Percentiles rank a stretch among this genome's conserved stretches.
phyloP scores from a whole-genome alignment of 2,113 vertebrate species.

The Apistogramma diplotaenia region DNA sequence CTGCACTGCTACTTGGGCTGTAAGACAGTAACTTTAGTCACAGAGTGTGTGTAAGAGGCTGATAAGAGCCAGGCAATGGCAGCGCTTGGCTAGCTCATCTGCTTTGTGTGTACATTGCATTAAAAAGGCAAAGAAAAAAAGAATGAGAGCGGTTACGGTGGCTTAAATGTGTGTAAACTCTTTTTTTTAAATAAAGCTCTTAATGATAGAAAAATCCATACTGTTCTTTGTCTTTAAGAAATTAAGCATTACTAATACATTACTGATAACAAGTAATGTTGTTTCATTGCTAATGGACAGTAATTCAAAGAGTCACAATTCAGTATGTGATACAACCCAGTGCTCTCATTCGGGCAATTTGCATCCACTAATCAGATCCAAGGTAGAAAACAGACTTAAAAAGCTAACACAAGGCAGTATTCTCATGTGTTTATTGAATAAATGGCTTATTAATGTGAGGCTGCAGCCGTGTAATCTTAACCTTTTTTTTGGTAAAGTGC shows the following conservation, averaged over 20 bases:
- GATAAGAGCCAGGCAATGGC: slow-evolving; percentile 51
- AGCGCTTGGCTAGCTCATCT: slow-evolving; percentile 5
- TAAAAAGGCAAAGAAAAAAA: background rate
- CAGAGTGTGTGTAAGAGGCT: slow-evolving; percentile 39
- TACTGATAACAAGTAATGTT: background rate
- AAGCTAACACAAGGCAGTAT: background rate
- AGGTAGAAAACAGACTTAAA: background rate
- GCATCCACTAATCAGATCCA: background rate
- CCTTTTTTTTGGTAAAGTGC: background rate
- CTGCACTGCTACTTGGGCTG: slow-evolving; percentile 3
- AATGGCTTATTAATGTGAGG: slow-evolving; percentile 11
- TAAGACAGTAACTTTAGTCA: slow-evolving; percentile 51
- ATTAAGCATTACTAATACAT: background rate
- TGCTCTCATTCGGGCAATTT: background rate
- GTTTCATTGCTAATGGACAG: background rate
- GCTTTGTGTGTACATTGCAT: background rate
- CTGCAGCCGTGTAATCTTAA: background rate
- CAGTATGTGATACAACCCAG: background rate
- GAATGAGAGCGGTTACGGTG: background rate
- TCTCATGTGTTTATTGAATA: slow-evolving; percentile 32
- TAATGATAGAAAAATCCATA: background rate
- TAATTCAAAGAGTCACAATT: background rate
- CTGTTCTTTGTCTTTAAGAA: background rate
- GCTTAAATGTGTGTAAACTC: background rate
- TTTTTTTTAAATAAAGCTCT: background rate